A percentile compares a stretch with the other conserved stretches of the same genome.
phyloP scores from a whole-genome alignment of 1,140 invertebrate species.

The Drosophila teissieri region DNA sequence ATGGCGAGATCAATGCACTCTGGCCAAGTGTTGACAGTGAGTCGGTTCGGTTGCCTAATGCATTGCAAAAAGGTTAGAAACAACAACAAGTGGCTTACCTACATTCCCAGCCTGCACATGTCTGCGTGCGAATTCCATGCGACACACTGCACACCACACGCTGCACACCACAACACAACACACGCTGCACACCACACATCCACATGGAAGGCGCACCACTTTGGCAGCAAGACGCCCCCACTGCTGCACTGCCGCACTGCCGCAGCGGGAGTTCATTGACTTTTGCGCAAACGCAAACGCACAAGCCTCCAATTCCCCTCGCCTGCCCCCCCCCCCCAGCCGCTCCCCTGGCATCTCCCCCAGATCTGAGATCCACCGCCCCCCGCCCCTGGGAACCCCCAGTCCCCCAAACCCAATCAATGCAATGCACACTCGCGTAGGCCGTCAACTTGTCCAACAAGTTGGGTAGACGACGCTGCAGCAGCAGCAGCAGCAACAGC shows the following conservation, averaged over 20 bases:
- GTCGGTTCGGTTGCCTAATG: slow-evolving; percentile 72
- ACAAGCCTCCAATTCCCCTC: slow-evolving; percentile 74
- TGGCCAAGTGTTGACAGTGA: slow-evolving; percentile 67
- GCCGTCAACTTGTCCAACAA: slow-evolving; percentile 81
- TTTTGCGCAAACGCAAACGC: slow-evolving; percentile 81
- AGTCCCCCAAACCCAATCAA: slow-evolving; percentile 40
- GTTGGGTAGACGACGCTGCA: slow-evolving; percentile 66
- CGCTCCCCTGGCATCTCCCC: background rate
- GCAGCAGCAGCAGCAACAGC: slow-evolving; percentile 22
- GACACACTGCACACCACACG: background rate
- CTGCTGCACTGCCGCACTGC: slow-evolving; percentile 5
- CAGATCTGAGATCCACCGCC: background rate
- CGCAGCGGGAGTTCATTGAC: slow-evolving; percentile 70
- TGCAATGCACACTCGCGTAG: slow-evolving; percentile 81
- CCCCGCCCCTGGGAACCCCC: too few relatives aligned
- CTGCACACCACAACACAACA: background rate
- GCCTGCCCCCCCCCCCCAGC: slow-evolving; percentile 13
- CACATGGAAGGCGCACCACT: background rate
- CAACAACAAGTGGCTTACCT: slow-evolving; percentile 79
- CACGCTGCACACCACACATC: background rate
- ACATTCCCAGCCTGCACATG: slow-evolving; percentile 63
- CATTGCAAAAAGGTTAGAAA: slow-evolving; percentile 77
- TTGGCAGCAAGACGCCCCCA: slow-evolving; percentile 24
- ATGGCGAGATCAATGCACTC: slow-evolving; percentile 77
- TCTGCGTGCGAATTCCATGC: slow-evolving; percentile 65